Base-by-base conservation (phyloP, 2,888 invertebrate species). In the Eupithecia inturbata region DNA sequence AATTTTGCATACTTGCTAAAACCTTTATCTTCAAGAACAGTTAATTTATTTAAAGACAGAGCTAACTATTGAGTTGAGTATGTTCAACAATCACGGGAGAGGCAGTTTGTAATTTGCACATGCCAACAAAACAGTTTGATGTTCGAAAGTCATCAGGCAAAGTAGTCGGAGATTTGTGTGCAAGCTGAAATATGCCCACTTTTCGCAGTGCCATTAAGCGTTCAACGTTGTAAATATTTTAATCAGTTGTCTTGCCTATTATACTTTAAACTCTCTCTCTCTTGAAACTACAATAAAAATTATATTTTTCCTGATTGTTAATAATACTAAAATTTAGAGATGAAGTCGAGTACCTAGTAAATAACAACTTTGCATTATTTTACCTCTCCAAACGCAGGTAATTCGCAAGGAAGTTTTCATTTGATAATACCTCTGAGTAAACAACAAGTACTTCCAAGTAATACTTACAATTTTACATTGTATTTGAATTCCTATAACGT, bases 21-120 rank as follows among this genome's bases (percentile, higher is more conserved):
- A 53, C n/a, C 53, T 22, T 22, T 22, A 3, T 14, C 57, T 57
- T 26, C 22, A 22, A 53, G 57, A 57, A 57, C 22, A 26, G 22
- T 12, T 3, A 26, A 57, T 26, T 26, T 26, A 57, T 57, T 57
- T 57, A 12, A 22, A 57, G 26, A 57, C 57, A 12, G 22, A 57
- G 57, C 26, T 26, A 57, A 57, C 57, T 57, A 57, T 26, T 57
- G 31, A 31, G 62, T 19, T 31, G 31, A n/a, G 62, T 31, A 62
- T 62, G 28, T 62, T 31, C 7, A 62, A 19, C 31, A 36, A 64
- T 64, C 63, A 36, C 22, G 10, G 33, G 4, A 2, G 7, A 64
- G 63, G n/a, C 33, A 36, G 33, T 57, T 57, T 62, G 62, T 62
- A 31, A 62, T 64, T 64, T 64, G 36, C 63, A 31, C 31, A n/a